Base-by-base conservation (phyloP, 2,113 vertebrate genomes). In the Spilogale gracilis region DNA sequence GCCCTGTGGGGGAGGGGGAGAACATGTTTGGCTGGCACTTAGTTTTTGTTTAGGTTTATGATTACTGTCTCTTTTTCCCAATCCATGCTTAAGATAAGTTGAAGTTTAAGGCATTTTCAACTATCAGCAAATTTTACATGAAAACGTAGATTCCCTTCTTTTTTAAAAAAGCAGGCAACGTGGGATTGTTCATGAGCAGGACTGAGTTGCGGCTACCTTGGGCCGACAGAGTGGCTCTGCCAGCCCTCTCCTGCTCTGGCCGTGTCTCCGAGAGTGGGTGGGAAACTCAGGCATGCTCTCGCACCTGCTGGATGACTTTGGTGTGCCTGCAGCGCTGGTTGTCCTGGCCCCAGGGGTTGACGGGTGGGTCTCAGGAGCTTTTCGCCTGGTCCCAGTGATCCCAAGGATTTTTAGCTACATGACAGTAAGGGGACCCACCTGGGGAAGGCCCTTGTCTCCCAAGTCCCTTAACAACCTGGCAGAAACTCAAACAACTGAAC, bases 401-500 rank as follows among this genome's bases (percentile, higher is more conserved):
- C 74, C 23, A 45, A 60, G 58, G 56, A 8, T 27, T 32, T 4
- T 74, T 43, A 52, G 56, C n/a, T 50, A 38, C 25, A 12, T 69
- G 58, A 9, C 71, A 74, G 45, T 73, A 58, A 96, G 48, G 63
- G 58, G 12, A 6, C 32, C 45, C 48, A 48, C 43, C 23, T 4
- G n/a, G 83, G 82, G 61, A 91, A 85, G 52, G 43, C 79, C 23
- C 30, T 17, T n/a, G 50, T 89, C 80, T 95, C 43, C 95, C 63
- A 97, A 90, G 90, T 71, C 76, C 99, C 99, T 99, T 99, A 99
- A 99, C 98, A 52, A 96, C 6, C 10, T 91, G 76, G 4, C 98
- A 99, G 99, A 99, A 99, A 99, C 98, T 99, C 98, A 99, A 99
- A 98, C 99, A 99, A 96, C 99, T 99, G 60, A 99, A 99, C 97